Evolutionary conservation across 92 coral and sea anemone species (phyloP).

Genomic region (Phenganax subtilis): DNA sequence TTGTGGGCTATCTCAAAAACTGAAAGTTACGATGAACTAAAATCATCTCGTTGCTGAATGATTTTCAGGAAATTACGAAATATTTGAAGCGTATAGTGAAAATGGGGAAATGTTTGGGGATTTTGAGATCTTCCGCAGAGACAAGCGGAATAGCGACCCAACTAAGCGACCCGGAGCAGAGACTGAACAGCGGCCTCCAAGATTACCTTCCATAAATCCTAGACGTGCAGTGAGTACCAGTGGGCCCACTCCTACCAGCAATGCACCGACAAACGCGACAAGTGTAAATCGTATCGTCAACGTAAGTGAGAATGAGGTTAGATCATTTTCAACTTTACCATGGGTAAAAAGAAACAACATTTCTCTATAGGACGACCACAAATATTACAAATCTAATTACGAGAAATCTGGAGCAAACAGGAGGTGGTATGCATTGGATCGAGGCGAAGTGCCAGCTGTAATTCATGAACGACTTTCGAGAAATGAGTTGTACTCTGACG

Average conservation of each 20-base stretch:
- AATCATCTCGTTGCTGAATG: too few species aligned
- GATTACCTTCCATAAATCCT: background rate
- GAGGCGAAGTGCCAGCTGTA: background rate
- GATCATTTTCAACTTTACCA: background rate
- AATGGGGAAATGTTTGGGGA: background rate
- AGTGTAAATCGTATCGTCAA: background rate
- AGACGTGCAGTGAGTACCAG: background rate
- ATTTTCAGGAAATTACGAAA: background rate
- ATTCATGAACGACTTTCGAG: conserved; percentile 19
- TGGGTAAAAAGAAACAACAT: background rate
- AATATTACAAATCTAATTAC: conserved; percentile 19
- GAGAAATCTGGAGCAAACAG: background rate
- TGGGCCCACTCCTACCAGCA: background rate
- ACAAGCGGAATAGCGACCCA: background rate
- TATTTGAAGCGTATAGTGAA: background rate
- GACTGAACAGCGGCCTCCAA: conserved; percentile 18
- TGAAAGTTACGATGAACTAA: too few species aligned
- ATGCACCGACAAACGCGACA: background rate
- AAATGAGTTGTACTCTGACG: conserved; percentile 10
- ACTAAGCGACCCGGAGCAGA: conserved; percentile 3
- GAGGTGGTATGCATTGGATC: conserved; percentile 17
- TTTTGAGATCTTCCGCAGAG: conserved; percentile 14
- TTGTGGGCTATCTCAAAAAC: too few species aligned
- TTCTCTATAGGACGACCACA: conserved; percentile 23
- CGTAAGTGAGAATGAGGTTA: background rate